Evolutionary conservation across 2,797 vertebrate species (phyloP).

Genomic region (Clarias laeviceps): DNA sequence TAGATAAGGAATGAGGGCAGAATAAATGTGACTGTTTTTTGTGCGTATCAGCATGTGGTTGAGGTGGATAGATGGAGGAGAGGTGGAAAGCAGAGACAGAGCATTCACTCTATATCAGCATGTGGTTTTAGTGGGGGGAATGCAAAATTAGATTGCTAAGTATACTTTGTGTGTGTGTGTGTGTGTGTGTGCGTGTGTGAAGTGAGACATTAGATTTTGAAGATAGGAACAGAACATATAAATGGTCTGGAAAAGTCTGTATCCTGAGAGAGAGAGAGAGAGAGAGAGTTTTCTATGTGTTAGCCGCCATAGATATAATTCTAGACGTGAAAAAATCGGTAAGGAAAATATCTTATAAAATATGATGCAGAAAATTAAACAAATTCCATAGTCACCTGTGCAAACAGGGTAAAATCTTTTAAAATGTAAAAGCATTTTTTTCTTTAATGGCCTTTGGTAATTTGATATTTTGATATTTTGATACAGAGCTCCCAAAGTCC

Average conservation of each 20-base stretch:
- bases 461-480: neutral
- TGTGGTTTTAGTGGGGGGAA: slow-evolving; percentile 58
- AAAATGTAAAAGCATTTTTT: neutral
- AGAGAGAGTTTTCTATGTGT: too few species aligned
- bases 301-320: too few species aligned
- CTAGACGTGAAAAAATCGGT: neutral
- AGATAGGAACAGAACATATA: too few species aligned
- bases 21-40: slow-evolving; percentile 44
- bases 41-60: slow-evolving; percentile 60
- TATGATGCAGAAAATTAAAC: neutral
- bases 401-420: neutral
- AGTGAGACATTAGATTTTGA: neutral
- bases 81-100: slow-evolving; percentile 50
- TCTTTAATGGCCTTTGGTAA: neutral
- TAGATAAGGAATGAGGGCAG: slow-evolving; percentile 40
- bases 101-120: slow-evolving; percentile 54
- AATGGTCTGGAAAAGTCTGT: too few species aligned
- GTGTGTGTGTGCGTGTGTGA: neutral
- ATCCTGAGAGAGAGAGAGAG: too few species aligned
- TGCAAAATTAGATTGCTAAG: slow-evolving; percentile 69
- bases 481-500: too few species aligned
- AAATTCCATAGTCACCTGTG: neutral
- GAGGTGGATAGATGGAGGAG: slow-evolving; percentile 44
- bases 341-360: neutral
- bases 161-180: slow-evolving; percentile 46